A percentile compares a stretch with the other conserved stretches of the same genome.
Evolutionary conservation across 1,140 invertebrate species (phyloP).

Genomic region (Tetraneura akinire): DNA sequence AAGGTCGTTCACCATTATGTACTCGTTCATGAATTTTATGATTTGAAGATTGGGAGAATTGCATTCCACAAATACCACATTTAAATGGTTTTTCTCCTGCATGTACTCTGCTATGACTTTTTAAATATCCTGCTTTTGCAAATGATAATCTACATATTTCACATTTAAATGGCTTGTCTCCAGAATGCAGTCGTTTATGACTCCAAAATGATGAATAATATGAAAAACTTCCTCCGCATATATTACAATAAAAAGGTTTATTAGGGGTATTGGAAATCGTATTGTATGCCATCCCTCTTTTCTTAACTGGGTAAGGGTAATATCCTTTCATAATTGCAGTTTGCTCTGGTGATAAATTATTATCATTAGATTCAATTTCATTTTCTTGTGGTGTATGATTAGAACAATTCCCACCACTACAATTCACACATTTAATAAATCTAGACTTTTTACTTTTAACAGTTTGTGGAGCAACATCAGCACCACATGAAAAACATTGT

Average conservation of each 20-base stretch:
- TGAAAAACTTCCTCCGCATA: conserved; percentile 69
- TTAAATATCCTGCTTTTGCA: conserved; percentile 85
- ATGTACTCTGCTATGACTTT: conserved; percentile 87
- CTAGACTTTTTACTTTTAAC: conserved; percentile 58
- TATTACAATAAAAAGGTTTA: conserved; percentile 84
- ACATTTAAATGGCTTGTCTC: conserved; percentile 89
- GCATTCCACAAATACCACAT: conserved; percentile 84
- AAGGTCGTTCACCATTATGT: conserved; percentile 86
- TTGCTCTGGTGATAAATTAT: conserved; percentile 53
- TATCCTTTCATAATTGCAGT: conserved; percentile 62
- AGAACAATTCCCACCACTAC: conserved; percentile 41
- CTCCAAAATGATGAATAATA: conserved; percentile 81
- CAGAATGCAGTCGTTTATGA: conserved; percentile 80
- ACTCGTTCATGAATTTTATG: conserved; percentile 90
- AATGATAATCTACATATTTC: conserved; percentile 91
- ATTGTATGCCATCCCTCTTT: conserved; percentile 77
- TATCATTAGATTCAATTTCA: conserved; percentile 15
- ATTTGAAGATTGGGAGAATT: conserved; percentile 87
- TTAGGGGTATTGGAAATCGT: conserved; percentile 60
- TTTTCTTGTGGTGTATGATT: conserved; percentile 20
- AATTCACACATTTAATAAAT: conserved; percentile 54
- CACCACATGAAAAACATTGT: conserved; percentile 61
- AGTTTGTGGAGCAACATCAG: conserved; percentile 59
- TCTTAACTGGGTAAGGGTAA: conserved; percentile 82
- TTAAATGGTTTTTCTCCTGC: conserved; percentile 80